Base-by-base conservation (phyloP, 2,113 vertebrate species). In the Sciurus niger region DNA sequence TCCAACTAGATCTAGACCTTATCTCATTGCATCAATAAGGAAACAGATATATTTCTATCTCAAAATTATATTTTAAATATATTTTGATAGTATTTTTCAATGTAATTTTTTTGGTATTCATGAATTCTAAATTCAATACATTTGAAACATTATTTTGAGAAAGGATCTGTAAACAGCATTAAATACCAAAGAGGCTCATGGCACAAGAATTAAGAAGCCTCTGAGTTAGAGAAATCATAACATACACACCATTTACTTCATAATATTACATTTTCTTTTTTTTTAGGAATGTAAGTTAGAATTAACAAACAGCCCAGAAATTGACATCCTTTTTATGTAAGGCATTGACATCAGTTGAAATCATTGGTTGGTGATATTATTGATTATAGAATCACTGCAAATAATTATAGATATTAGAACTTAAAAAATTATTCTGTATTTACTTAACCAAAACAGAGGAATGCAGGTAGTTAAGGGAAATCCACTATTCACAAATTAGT, bases 31-130 rank as follows among this genome's bases (percentile, higher is more conserved):
- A 77, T 70, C 78, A 91, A 65, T 93, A 94, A 93, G 14, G 53
- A 96, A 77, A 11, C 14, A 93, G n/a, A 30, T 77, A 89, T 55
- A 84, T 86, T 79, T 77, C 63, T 84, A 89, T 76, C 92, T 37
- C 46, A 92, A 17, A 86, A 65, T n/a, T 92, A 8, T 78, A 72
- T 90, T 90, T 92, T 87, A 90, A 92, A 90, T 8, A 84, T 76
- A 86, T 94, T 97, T 95, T 96, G 48, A 91, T 79, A 79, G 70
- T 87, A 17, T 37, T 87, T 90, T 92, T 92, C 34, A 77, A 46
- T 25, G 40, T 25, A 80, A 90, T 43, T 94, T 48, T 90, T 91
- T 90, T 83, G 51, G 7, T 74, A 85, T 77, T 89, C 37, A 28
- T 77, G 51, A 25, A 92, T 55, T 74, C 92, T 93, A 91, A 82